Evolutionary conservation across 2,797 vertebrate species (phyloP).

Genomic region (Cuniculus paca): DNA sequence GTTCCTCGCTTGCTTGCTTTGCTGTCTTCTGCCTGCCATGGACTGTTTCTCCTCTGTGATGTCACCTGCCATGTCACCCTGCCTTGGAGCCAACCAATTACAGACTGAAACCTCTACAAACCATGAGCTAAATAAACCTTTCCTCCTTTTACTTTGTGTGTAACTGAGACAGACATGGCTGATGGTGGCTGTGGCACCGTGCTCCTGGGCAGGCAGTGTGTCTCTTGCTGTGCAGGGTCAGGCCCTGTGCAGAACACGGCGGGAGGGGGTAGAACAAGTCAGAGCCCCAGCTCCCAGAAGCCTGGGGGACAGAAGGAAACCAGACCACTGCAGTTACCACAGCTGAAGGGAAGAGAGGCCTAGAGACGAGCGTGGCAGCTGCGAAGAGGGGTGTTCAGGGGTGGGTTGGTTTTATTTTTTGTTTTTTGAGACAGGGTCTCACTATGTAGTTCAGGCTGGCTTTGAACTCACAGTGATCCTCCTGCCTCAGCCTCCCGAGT

Average conservation of each 20-base stretch:
- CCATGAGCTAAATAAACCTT: background rate
- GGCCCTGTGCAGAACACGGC: background rate
- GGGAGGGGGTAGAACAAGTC: too few species aligned
- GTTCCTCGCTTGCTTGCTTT: too few species aligned
- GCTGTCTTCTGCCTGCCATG: background rate
- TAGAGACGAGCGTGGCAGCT: background rate
- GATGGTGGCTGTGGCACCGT: background rate
- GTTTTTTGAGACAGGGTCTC: background rate
- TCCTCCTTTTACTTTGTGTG: background rate
- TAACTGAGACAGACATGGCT: background rate
- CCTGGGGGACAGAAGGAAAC: background rate
- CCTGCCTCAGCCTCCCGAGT: background rate
- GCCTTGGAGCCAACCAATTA: background rate
- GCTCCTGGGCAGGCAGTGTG: background rate
- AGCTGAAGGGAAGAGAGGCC: background rate
- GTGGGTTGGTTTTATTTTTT: background rate
- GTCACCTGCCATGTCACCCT: too few species aligned
- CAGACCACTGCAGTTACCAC: background rate
- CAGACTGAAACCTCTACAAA: background rate
- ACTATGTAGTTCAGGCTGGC: background rate
- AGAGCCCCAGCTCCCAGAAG: background rate
- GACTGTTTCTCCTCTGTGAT: too few species aligned
- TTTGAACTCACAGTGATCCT: background rate
- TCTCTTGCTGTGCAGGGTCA: background rate
- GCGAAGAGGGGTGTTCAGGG: background rate